Conservation (phyloP, 2,113 vertebrate species). For the Sinocyclocheilus grahami region DNA sequence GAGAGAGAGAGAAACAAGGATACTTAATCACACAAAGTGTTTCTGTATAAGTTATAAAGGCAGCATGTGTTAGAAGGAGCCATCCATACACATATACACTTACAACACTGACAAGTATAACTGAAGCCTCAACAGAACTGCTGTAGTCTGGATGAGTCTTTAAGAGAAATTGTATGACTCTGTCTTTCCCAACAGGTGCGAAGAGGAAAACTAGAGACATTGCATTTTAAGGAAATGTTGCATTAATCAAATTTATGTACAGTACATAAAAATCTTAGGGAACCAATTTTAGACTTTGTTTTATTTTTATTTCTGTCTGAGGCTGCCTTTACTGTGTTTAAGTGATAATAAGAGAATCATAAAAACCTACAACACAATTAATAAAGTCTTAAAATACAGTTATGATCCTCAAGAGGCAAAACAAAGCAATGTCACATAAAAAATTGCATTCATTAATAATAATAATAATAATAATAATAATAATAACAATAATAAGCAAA, state of each 20-base stretch:
- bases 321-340: not conserved
- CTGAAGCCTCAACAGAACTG: conserved; percentile 41
- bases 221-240: not conserved
- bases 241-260: not conserved
- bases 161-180: conserved; percentile 18
- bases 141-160: conserved; percentile 36
- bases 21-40: conserved; percentile 19
- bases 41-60: conserved; percentile 30
- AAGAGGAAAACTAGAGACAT: not conserved
- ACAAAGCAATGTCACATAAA: not conserved
- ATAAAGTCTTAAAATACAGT: not conserved
- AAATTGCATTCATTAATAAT: not conserved
- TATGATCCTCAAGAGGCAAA: not conserved
- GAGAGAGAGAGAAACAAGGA: not conserved
- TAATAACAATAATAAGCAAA: no score
- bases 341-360: not conserved
- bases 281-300: not conserved
- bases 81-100: conserved; percentile 6
- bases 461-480: not conserved
- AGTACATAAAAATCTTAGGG: not conserved
- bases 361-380: not conserved
- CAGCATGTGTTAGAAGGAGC: conserved; percentile 39
- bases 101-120: conserved; percentile 44
- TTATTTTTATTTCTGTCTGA: not conserved
- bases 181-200: conserved; percentile 7